Base-by-base conservation (phyloP, 1,140 invertebrate species). In the Ylistrum balloti region DNA sequence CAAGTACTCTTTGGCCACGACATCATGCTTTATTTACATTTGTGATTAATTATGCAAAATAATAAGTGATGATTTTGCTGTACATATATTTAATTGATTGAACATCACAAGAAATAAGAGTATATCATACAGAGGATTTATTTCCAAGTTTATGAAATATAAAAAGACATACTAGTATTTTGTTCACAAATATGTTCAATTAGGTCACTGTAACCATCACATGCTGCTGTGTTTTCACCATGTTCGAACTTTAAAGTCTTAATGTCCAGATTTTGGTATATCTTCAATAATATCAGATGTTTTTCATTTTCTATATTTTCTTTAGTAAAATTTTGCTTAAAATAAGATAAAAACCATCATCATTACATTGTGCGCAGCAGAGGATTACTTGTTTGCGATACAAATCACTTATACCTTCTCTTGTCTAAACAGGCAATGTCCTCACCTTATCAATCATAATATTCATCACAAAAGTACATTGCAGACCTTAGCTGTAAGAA, bases 81-180 rank as follows among this genome's bases (percentile, higher is more conserved):
- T 74, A 17, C n/a, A n/a, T 74, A 28, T 74, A 74, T 74, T 74
- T 74, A 22, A 74, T 22, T 74, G 56, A n/a, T n/a, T 28, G 56
- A 74, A 74, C 56, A 74, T 74, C 56, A 74, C 56, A 74, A 74
- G n/a, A 74, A n/a, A 74, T 74, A 74, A 74, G 22, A 74, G 56
- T 74, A 74, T 28, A 74, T 74, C 5, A 74, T 74, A 74, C 56
- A 74, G 28, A 74, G 56, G 56, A 74, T 74, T 45, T 74, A 74
- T 74, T 74, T 74, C 28, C 56, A 74, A 74, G 56, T 28, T n/a
- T 74, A 74, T 74, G 56, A 74, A 74, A 74, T 74, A n/a, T n/a
- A 74, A 74, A 74, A 74, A 74, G 56, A 74, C 56, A 74, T n/a
- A n/a, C n/a, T n/a, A n/a, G n/a, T n/a, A n/a, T 74, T 74, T 74